Base-by-base conservation (phyloP, 2,113 vertebrate species). In the Acinonyx jubatus region DNA sequence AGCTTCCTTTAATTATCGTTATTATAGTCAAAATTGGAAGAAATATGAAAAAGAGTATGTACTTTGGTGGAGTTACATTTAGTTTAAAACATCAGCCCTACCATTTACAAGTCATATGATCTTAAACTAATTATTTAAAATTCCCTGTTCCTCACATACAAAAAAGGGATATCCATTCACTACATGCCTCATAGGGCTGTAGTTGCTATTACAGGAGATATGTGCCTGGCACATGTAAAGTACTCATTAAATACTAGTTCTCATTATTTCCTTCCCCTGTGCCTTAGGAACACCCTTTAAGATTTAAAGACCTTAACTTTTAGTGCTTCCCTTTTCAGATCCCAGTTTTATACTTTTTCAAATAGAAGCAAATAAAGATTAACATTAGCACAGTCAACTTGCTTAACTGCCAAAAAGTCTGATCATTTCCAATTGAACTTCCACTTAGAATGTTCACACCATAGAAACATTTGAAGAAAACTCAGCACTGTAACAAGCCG, bases 301-400 rank as follows among this genome's bases (percentile, higher is more conserved):
- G 29, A 88, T 25, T 91, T 84, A 29, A 91, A 97, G 92, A 68
- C 57, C 12, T 50, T 96, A 36, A 73, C 29, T 13, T 50, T 93
- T 87, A 78, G 76, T 78, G n/a, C 50, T 86, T 61, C 8, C 27
- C 50, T 89, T 86, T 92, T 63, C 61, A 89, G 25, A 87, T 80
- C 33, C 14, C 1, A 87, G 65, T 45, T 74, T 91, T 88, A 81
- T 93, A 69, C 52, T 82, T 92, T 92, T 48, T 78, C 36, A 97
- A 88, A 74, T 4, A 94, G 86, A 96, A 93, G 85, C 36, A 92
- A 87, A 36, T 71, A 82, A 92, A 86, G 14, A 85, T 78, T 48
- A 94, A 84, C 29, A n/a, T 1, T 87, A 50, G 25, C 78, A 86
- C 4, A 45, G 50, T 25, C 33, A 52, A 41, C 38, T 48, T 48